Evolutionary conservation across 2,113 vertebrate genomes (phyloP).

Genomic region (Theristicus caerulescens): DNA sequence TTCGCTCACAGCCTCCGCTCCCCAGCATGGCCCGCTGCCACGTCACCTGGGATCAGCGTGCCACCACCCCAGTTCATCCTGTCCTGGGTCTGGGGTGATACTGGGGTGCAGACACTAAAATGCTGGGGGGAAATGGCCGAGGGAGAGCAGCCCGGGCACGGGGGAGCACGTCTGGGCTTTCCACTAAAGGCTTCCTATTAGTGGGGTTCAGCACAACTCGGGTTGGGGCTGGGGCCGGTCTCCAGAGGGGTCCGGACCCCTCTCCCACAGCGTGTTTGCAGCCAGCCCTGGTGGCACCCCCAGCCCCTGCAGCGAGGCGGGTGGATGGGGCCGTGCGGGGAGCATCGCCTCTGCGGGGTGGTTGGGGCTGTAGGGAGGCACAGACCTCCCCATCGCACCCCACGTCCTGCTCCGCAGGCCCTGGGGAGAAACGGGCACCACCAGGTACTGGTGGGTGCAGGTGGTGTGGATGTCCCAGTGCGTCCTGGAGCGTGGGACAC

Average conservation of each 20-base stretch:
- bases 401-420: neutral
- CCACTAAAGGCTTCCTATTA: neutral
- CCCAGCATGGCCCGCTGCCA: accelerated
- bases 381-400: neutral
- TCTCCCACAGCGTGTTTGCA: neutral
- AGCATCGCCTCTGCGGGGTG: neutral
- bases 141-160: accelerated
- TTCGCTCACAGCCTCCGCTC: neutral
- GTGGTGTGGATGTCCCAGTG: neutral
- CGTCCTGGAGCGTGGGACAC: neutral
- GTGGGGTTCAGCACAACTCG: neutral
- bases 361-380: neutral
- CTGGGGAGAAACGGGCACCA: neutral
- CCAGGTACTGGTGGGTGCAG: accelerated
- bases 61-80: neutral
- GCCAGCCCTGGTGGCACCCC: neutral
- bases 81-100: neutral
- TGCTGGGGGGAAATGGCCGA: neutral
- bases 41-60: neutral
- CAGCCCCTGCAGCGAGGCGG: accelerated
- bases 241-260: neutral
- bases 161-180: neutral
- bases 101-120: neutral
- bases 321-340: accelerated
- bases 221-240: neutral